A percentile compares a stretch with the other conserved stretches of the same genome.
These are phyloP conservation scores for Tapera naevia DNA, from an alignment of 2,797 vertebrate genomes.

Conservation along the genomic window DNA sequence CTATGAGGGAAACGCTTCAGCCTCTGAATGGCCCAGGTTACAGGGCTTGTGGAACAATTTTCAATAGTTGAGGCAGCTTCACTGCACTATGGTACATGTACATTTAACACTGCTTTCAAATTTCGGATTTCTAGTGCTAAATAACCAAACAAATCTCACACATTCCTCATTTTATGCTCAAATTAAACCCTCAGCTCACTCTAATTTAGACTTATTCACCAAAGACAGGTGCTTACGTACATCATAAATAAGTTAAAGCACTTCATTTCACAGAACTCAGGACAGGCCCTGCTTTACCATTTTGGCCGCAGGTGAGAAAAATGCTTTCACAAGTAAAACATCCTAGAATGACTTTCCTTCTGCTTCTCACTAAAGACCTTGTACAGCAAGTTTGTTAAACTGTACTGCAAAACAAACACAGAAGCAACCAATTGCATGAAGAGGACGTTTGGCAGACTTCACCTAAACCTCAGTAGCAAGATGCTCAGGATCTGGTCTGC, in stretches of 20 bases:
- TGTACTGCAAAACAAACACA: background rate
- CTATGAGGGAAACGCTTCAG: background rate
- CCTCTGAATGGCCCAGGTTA: background rate
- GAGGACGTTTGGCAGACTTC: background rate
- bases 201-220: background rate
- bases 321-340: background rate
- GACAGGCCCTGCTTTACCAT: background rate
- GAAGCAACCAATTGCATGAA: background rate
- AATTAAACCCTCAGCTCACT: background rate
- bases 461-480: background rate
- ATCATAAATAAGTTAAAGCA: background rate
- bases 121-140: background rate
- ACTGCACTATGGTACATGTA: accelerated
- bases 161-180: background rate
- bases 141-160: background rate
- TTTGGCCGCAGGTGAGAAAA: background rate
- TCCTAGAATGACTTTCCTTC: background rate
- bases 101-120: background rate
- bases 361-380: background rate
- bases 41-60: background rate
- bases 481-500: background rate
- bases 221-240: background rate
- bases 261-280: background rate
- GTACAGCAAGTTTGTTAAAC: background rate
- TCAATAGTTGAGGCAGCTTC: background rate